These are phyloP conservation scores for Rhagonycha fulva DNA, from an alignment of 2,888 invertebrate genomes.

Conservation along the genomic window DNA sequence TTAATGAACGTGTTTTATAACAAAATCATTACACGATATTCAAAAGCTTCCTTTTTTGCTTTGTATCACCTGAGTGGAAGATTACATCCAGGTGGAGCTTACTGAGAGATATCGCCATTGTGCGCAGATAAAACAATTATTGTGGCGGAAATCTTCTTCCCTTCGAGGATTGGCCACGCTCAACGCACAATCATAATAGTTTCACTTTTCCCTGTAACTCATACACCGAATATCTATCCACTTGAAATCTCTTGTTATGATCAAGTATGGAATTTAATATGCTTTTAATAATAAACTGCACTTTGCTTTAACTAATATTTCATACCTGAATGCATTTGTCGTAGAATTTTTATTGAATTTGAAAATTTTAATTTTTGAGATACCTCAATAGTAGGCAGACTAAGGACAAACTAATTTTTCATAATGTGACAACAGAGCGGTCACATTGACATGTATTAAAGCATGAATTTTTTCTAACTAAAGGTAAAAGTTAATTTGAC, in stretches of 20 bases:
- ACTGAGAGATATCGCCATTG: conserved; percentile 46
- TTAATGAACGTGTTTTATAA: background rate
- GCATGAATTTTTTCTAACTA: background rate
- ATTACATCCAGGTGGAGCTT: conserved; percentile 30
- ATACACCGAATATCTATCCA: conserved; percentile 39
- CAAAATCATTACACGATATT: background rate
- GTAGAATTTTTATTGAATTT: conserved; percentile 9
- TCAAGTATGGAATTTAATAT: conserved; percentile 47
- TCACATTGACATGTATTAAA: background rate
- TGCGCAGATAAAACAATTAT: conserved; percentile 55
- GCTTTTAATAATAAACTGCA: conserved; percentile 35
- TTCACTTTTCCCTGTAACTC: conserved; percentile 34
- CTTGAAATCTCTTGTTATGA: conserved; percentile 40
- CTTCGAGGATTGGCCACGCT: conserved; percentile 52
- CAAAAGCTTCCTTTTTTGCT: conserved; percentile 15
- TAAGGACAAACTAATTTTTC: background rate
- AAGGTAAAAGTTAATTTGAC: background rate
- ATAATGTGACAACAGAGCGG: background rate
- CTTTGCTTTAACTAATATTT: conserved; percentile 29
- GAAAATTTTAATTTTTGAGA: background rate
- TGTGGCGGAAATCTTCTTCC: conserved; percentile 53
- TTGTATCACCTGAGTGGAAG: conserved; percentile 39
- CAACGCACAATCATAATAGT: conserved; percentile 51
- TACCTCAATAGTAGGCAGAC: background rate
- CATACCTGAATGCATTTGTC: conserved; percentile 31